Conservation (phyloP, 2,113 vertebrate genomes). For the Corvus hawaiiensis region DNA sequence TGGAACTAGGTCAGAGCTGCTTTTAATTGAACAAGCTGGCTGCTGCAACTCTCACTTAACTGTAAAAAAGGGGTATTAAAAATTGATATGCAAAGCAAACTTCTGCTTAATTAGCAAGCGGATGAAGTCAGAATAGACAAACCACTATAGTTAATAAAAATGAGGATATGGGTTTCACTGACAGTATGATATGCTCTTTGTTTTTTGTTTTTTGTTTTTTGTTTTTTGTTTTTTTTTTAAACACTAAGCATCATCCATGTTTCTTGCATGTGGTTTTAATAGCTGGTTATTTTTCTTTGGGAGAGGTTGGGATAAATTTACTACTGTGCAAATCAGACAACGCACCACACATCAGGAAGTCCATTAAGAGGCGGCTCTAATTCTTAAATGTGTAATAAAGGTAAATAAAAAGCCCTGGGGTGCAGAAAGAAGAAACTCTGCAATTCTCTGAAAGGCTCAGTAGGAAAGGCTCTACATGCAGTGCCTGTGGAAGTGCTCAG, state of each 20-base stretch:
- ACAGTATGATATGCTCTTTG: background rate
- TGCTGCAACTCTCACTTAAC: slow-evolving; percentile 58
- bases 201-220: background rate
- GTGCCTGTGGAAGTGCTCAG: background rate
- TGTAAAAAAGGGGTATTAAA: slow-evolving; percentile 64
- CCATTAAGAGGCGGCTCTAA: background rate
- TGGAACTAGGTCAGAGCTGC: slow-evolving; percentile 70
- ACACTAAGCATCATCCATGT: background rate
- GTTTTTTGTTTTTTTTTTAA: background rate
- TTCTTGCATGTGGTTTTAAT: background rate
- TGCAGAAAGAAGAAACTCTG: background rate
- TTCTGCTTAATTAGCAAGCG: slow-evolving; percentile 64
- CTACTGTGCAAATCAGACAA: background rate
- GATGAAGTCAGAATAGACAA: slow-evolving; percentile 49
- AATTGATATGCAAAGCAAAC: slow-evolving; percentile 70
- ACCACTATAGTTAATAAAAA: background rate
- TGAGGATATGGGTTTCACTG: slow-evolving; percentile 14
- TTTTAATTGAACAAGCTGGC: slow-evolving; percentile 55
- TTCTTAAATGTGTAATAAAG: background rate
- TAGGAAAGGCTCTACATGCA: fast-evolving
- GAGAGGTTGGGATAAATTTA: background rate
- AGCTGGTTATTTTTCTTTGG: background rate
- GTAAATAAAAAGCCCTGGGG: background rate
- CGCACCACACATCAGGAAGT: background rate
- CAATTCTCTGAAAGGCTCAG: background rate